phyloP scores from a whole-genome alignment of 2,797 vertebrate species.

The Helarctos malayanus region DNA sequence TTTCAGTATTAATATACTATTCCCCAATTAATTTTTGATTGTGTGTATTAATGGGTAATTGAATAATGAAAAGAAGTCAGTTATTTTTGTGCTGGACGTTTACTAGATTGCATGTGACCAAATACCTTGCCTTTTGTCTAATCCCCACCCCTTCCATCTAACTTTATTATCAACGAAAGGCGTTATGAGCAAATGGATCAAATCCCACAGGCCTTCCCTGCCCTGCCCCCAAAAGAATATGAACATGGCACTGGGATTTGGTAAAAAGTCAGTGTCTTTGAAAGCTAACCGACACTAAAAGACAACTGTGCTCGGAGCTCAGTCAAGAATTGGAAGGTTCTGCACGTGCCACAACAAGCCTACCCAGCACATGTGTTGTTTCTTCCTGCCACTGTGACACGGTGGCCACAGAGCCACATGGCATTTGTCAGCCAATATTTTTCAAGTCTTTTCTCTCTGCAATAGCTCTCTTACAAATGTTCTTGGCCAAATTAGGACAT shows the following conservation, averaged over 20 bases:
- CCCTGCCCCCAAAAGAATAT: not conserved
- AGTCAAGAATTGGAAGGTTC: not conserved
- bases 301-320: not conserved
- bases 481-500: slow-evolving; percentile 73
- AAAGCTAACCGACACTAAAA: not conserved
- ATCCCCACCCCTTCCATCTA: slow-evolving; percentile 32
- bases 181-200: slow-evolving; percentile 38
- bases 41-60: slow-evolving; percentile 69
- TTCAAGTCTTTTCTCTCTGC: slow-evolving; percentile 78
- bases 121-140: slow-evolving; percentile 78
- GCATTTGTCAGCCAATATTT: slow-evolving; percentile 67
- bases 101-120: slow-evolving; percentile 84
- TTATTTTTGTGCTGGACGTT: slow-evolving; percentile 85
- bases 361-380: not conserved
- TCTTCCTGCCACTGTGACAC: slow-evolving; percentile 73
- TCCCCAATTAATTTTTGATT: slow-evolving; percentile 74
- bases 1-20: slow-evolving; percentile 81
- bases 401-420: slow-evolving; percentile 70
- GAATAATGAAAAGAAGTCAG: slow-evolving; percentile 73
- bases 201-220: not conserved
- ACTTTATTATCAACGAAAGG: slow-evolving; percentile 62
- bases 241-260: not conserved
- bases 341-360: not conserved
- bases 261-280: not conserved
- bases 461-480: slow-evolving; percentile 79